Evolutionary conservation across 2,888 invertebrate species (phyloP), one percentile per base, ranked within the genome.

Genomic region (Ochlodes sylvanus): DNA sequence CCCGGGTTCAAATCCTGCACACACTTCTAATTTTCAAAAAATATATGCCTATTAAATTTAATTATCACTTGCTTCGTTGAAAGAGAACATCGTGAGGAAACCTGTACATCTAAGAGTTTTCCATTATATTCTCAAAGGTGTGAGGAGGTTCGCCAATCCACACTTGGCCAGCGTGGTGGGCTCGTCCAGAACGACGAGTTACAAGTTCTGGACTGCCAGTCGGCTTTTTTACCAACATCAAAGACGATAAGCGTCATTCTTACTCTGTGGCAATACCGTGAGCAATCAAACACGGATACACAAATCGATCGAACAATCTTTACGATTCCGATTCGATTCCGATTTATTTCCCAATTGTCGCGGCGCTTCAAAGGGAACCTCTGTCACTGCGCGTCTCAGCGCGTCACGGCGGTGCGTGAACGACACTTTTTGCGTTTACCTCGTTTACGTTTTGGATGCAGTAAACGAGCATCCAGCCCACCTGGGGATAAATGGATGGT

Each of bases 261-360:
- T 54, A 32, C 14, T n/a, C 32, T 54, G 2, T 54, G 27, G 6
- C n/a, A 32, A 9, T n/a, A 50, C 50, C 50, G 10, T 50, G 70
- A 68, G 71, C 77, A 81, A 81, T 84, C 81, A 83, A 80, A 84
- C 81, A 82, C 76, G 77, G 77, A 81, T 84, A 57, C 80, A 85
- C 82, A 85, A 86, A 88, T 88, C 86, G 87, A 89, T 86, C 80
- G 76, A 76, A 77, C 86, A 84, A 87, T 88, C 81, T 80, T 78
- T 84, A 74, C 82, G 87, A 85, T 85, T 86, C 80, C 82, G 84
- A 84, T 86, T 83, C 86, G 87, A 86, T 87, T 85, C 83, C 77
- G 84, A 87, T 84, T 84, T 79, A 79, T 79, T 82, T 79, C 76
- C 75, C 85, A 80, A 85, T 85, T 85, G 84, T 78, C 73, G 75